phyloP scores from a whole-genome alignment of 2,888 invertebrate genomes.

The Oscheius onirici region DNA sequence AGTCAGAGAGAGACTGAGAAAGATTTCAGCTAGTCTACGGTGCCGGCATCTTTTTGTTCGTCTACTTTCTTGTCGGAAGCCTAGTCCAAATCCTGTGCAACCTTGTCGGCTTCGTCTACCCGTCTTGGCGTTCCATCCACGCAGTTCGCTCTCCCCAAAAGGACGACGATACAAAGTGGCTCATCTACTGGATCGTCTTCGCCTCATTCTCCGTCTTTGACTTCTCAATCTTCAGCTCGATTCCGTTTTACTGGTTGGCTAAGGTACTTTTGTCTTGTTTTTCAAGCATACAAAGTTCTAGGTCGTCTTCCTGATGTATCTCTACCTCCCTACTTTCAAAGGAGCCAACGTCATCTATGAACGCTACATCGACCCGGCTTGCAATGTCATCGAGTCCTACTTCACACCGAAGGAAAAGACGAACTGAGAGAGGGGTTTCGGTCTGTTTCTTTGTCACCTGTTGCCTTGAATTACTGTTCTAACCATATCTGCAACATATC shows the following conservation, averaged over 20 bases:
- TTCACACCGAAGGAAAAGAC: conserved; percentile 23
- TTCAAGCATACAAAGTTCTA: conserved; percentile 47
- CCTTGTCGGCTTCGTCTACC: conserved; percentile 90
- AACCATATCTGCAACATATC: no score
- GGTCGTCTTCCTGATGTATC: conserved; percentile 74
- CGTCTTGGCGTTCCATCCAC: conserved; percentile 81
- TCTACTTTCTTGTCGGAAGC: conserved; percentile 92
- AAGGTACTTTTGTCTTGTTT: conserved; percentile 58
- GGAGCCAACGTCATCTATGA: conserved; percentile 73
- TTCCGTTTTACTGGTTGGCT: conserved; percentile 80
- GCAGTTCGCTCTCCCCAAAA: conserved; percentile 75
- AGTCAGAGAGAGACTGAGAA: background rate
- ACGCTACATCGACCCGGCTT: conserved; percentile 71
- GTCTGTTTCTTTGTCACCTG: no score
- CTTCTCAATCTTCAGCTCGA: conserved; percentile 84
- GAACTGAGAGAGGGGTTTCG: no score
- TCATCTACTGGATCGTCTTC: conserved; percentile 98
- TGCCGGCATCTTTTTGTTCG: conserved; percentile 74
- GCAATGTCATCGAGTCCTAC: conserved; percentile 20
- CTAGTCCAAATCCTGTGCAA: conserved; percentile 94
- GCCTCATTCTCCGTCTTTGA: conserved; percentile 88
- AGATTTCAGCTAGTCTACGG: conserved; percentile 27
- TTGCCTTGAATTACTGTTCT: no score
- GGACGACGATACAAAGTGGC: conserved; percentile 79
- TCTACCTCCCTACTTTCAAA: conserved; percentile 73